These are phyloP conservation scores for Eumacrocentrus americanus DNA, from an alignment of 2,888 invertebrate genomes.

Conservation along the genomic window DNA sequence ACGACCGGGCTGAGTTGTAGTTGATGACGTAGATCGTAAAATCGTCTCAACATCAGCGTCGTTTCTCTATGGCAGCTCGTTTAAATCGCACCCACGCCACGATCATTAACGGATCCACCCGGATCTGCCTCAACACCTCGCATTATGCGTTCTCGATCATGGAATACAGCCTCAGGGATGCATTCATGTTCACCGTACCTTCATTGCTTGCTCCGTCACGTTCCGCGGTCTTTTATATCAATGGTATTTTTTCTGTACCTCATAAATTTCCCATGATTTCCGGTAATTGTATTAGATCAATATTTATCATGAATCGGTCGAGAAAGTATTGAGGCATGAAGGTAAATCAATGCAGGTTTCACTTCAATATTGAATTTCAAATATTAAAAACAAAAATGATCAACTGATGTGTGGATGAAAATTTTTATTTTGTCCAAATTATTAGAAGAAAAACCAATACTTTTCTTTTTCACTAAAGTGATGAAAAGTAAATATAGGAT, in stretches of 20 bases:
- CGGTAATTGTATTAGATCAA: slow-evolving; percentile 59
- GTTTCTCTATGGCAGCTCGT: slow-evolving; percentile 35
- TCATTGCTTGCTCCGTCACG: too few species aligned
- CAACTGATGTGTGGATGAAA: too few species aligned
- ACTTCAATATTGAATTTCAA: too few species aligned
- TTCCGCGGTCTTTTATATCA: slow-evolving; percentile 6
- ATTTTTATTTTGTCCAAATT: too few species aligned
- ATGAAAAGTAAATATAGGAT: too few species aligned
- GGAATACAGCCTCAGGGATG: slow-evolving; percentile 19
- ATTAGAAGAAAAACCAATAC: too few species aligned
- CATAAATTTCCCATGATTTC: slow-evolving; percentile 53
- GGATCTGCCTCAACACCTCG: slow-evolving; percentile 55
- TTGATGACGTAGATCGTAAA: too few species aligned
- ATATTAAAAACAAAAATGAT: too few species aligned
- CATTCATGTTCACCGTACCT: neutral
- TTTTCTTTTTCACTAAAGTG: too few species aligned
- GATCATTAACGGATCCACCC: slow-evolving; percentile 50
- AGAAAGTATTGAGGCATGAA: too few species aligned
- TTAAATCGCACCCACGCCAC: slow-evolving; percentile 55
- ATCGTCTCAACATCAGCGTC: slow-evolving; percentile 21
- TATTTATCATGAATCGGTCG: slow-evolving; percentile 41
- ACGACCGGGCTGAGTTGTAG: too few species aligned
- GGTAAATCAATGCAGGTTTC: too few species aligned
- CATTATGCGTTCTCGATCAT: slow-evolving; percentile 57
- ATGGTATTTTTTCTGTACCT: slow-evolving; percentile 29